phyloP scores from a whole-genome alignment of 2,797 vertebrate species.

The Prunella strophiata region DNA sequence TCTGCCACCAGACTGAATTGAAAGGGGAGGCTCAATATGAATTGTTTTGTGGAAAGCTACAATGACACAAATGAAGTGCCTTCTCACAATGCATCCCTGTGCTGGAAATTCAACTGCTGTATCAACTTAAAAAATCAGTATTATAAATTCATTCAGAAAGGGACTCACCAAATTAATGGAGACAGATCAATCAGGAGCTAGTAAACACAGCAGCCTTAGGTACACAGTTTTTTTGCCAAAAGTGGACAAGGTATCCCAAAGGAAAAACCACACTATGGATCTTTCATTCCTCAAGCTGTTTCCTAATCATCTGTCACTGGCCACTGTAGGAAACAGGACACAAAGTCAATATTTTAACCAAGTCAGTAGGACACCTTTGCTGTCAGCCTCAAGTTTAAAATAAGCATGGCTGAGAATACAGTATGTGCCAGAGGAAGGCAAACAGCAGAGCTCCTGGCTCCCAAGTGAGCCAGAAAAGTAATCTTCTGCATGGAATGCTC shows the following conservation, averaged over 20 bases:
- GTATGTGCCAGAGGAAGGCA: background rate
- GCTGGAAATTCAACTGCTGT: background rate
- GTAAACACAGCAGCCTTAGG: background rate
- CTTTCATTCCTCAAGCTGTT: background rate
- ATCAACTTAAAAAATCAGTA: background rate
- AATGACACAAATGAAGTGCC: background rate
- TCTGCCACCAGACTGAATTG: background rate
- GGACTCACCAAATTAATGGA: background rate
- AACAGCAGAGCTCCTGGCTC: background rate
- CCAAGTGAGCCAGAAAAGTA: background rate
- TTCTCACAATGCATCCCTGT: accelerated
- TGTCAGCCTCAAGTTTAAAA: background rate
- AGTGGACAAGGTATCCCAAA: background rate
- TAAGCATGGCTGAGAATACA: background rate
- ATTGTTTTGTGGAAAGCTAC: background rate
- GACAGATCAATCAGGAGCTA: background rate
- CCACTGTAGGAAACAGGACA: background rate
- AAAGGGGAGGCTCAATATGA: background rate
- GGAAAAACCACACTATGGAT: background rate
- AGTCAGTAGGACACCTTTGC: background rate
- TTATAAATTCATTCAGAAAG: background rate
- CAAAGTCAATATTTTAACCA: background rate
- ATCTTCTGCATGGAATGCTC: background rate
- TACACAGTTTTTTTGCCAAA: background rate
- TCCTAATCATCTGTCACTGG: background rate